phyloP scores from a whole-genome alignment of 2,888 invertebrate genomes.

The Pimpla rufipes region DNA sequence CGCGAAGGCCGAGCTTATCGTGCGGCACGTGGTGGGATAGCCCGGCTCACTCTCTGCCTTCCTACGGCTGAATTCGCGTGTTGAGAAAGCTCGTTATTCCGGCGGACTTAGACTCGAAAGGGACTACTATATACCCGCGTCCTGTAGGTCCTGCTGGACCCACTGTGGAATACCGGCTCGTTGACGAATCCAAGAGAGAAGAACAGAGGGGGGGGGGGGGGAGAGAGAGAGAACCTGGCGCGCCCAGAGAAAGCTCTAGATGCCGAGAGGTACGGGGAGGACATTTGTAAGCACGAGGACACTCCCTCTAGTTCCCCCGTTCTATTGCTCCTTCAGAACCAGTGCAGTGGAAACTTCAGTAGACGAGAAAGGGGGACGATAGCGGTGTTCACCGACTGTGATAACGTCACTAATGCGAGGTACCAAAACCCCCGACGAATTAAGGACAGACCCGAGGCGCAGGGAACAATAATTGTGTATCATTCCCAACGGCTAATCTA shows the following conservation, averaged over 20 bases:
- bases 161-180: slow-evolving; percentile 19
- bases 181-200: slow-evolving; percentile 54
- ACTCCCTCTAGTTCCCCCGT: slow-evolving; percentile 8
- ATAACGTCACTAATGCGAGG: slow-evolving; percentile 60
- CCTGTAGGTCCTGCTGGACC: slow-evolving; percentile 15
- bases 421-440: slow-evolving; percentile 49
- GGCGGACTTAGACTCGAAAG: slow-evolving; percentile 32
- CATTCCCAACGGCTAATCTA: slow-evolving; percentile 46
- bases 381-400: slow-evolving; percentile 34
- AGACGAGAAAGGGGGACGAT: slow-evolving; percentile 5
- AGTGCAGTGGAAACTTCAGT: slow-evolving; percentile 49
- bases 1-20: slow-evolving; percentile 55
- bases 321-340: slow-evolving; percentile 32
- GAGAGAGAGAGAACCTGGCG: neutral
- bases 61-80: slow-evolving; percentile 55
- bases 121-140: slow-evolving; percentile 23
- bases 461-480: slow-evolving; percentile 60
- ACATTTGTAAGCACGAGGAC: slow-evolving; percentile 47
- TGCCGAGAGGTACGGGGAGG: slow-evolving; percentile 12
- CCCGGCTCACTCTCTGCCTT: slow-evolving; percentile 26
- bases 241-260: neutral
- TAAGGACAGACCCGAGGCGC: slow-evolving; percentile 45
- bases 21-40: slow-evolving; percentile 43
- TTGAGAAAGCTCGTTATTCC: slow-evolving; percentile 66
- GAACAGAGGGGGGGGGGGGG: neutral